Base-by-base conservation (phyloP, 1,140 invertebrate genomes). In the Episyrphus balteatus region DNA sequence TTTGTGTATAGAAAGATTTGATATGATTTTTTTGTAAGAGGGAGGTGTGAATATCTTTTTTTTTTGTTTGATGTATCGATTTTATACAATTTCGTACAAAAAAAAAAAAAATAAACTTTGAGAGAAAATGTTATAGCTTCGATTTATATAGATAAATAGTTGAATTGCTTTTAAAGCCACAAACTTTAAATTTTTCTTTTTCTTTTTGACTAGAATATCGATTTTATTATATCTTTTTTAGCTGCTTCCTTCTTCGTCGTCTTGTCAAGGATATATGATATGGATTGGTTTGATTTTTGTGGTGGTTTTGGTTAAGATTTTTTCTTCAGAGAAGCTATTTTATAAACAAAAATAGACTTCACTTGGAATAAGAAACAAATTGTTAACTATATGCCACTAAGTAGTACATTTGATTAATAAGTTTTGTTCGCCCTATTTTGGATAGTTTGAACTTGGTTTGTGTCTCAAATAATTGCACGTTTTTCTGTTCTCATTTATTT, bases 391-490 rank as follows among this genome's bases (percentile, higher is more conserved):
- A 58, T 19, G 56, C 56, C 45, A 58, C 56, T 45, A 58, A 53
- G 51, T 58, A 58, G 55, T 58, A 58, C 56, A 58, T 58, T 53
- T 58, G 56, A 53, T 44, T 54, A 38, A 55, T 37, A 46, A 57
- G 40, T 44, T 47, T 47, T 50, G 44, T 50, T 51, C 54, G 47
- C 36, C 50, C 49, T 54, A 57, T 57, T 48, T 47, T 55, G 53
- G 47, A 45, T 45, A 21, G 47, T 44, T 49, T 26, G 21, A 26
- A 26, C 21, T 26, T 26, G 21, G 21, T 26, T 26, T 26, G 21
- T 26, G 21, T 26, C 21, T 26, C 21, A 26, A 26, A 26, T 26
- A 8, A 26, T 26, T 26, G 21, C 21, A 26, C 21, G 21, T 26
- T 26, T 26, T 26, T 26, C 21, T 26, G 21, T 26, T 26, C 21